Percentiles rank a stretch among this genome's conserved stretches.
Evolutionary conservation across 2,888 invertebrate genomes (phyloP).

Genomic region (Punctoribates punctum): DNA sequence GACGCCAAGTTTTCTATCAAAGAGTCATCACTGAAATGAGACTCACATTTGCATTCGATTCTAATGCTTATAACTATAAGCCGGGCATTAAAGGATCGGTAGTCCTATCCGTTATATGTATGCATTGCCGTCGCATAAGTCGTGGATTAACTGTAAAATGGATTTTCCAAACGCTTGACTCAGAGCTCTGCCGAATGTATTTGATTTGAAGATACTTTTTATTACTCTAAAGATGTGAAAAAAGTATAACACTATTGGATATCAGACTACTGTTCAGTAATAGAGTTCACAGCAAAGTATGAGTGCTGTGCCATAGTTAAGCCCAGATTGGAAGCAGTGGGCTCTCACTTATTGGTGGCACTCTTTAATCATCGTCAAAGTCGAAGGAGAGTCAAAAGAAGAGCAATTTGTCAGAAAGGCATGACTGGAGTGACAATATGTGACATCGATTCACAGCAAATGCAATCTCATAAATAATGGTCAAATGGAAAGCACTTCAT

Average conservation of each 20-base stretch:
- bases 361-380: slow-evolving; percentile 31
- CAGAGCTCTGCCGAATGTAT: not conserved
- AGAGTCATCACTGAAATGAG: slow-evolving; percentile 31
- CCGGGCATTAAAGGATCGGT: slow-evolving; percentile 21
- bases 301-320: not conserved
- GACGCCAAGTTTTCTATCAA: slow-evolving; percentile 30
- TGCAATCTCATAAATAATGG: slow-evolving; percentile 34
- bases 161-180: slow-evolving; percentile 8
- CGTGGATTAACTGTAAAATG: slow-evolving; percentile 30
- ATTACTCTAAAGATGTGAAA: slow-evolving; percentile 23
- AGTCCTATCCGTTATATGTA: not conserved
- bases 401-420: slow-evolving; percentile 34
- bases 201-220: slow-evolving; percentile 26
- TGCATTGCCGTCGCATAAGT: slow-evolving; percentile 20
- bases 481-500: slow-evolving; percentile 9
- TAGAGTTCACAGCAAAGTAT: not conserved
- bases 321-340: not conserved
- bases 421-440: slow-evolving; percentile 34
- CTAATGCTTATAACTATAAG: slow-evolving; percentile 23
- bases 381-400: slow-evolving; percentile 32
- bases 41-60: slow-evolving; percentile 24
- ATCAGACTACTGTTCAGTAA: not conserved
- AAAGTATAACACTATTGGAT: not conserved
- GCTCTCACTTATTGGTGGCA: not conserved
- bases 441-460: slow-evolving; percentile 34